phyloP scores from a whole-genome alignment of 2,113 vertebrate species.

The Anguilla japonica region DNA sequence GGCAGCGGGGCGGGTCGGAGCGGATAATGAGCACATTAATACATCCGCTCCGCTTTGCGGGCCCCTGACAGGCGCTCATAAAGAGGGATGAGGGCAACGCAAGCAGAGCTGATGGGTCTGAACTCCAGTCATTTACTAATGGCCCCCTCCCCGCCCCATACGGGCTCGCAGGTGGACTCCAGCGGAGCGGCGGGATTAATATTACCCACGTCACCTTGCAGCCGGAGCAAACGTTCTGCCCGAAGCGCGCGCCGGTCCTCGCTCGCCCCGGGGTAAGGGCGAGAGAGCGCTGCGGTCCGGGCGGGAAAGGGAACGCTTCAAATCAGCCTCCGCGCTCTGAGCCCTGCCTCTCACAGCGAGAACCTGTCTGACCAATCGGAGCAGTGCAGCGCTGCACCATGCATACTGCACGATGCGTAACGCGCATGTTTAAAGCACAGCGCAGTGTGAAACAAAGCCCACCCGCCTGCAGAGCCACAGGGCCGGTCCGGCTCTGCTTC shows the following conservation, averaged over 20 bases:
- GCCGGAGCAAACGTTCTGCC: neutral
- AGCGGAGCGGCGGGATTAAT: neutral
- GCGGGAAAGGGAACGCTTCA: too few species aligned
- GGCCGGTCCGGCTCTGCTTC: too few species aligned
- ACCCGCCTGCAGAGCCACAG: too few species aligned
- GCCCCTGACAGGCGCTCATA: neutral
- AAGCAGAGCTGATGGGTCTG: neutral
- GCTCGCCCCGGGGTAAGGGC: neutral
- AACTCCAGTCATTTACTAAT: neutral
- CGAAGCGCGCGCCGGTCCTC: neutral
- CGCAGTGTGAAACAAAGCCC: too few species aligned
- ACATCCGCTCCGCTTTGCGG: neutral
- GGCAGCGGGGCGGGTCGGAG: neutral
- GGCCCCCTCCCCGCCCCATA: neutral
- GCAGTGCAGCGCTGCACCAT: too few species aligned
- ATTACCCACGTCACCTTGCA: neutral
- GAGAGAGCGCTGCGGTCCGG: too few species aligned
- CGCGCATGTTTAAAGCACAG: too few species aligned
- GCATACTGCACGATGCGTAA: too few species aligned
- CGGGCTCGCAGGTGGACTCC: neutral
- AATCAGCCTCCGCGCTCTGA: too few species aligned
- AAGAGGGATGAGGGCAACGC: neutral
- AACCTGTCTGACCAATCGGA: too few species aligned
- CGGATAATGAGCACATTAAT: neutral
- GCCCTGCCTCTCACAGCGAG: too few species aligned